Percentiles rank a stretch among this genome's conserved stretches.
These are phyloP conservation scores for Leucania comma DNA, from an alignment of 2,888 invertebrate genomes.

Conservation along the genomic window DNA sequence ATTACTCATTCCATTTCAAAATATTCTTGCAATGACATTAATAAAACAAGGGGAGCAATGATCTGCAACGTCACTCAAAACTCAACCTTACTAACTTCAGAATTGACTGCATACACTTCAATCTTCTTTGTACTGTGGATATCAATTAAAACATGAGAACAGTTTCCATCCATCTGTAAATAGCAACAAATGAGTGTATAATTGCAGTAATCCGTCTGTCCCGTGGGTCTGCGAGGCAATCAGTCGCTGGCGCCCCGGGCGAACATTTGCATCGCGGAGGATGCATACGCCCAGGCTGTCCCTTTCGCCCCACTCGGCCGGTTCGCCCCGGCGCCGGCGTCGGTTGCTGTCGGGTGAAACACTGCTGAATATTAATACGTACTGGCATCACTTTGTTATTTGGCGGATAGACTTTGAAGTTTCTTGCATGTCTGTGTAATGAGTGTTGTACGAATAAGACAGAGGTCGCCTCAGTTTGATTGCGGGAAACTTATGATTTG, in stretches of 20 bases:
- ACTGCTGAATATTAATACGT: constrained; percentile 63
- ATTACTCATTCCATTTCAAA: constrained; percentile 39
- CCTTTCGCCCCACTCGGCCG: constrained; percentile 1
- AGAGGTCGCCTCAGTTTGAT: neutral
- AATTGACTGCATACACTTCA: constrained; percentile 15
- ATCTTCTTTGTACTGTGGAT: constrained; percentile 46
- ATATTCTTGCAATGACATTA: constrained; percentile 45
- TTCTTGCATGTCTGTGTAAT: constrained; percentile 45
- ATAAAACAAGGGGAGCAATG: constrained; percentile 41
- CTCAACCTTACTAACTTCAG: constrained; percentile 23
- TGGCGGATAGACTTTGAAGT: constrained; percentile 52
- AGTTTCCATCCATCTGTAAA: constrained; percentile 56
- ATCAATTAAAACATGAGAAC: constrained; percentile 61
- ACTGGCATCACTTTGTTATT: constrained; percentile 64
- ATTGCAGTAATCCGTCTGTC: constrained; percentile 65
- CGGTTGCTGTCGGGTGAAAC: constrained; percentile 18
- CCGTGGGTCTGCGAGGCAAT: constrained; percentile 59
- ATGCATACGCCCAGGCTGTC: constrained; percentile 7
- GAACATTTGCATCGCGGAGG: constrained; percentile 59
- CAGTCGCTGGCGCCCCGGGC: constrained; percentile 61
- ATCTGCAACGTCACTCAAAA: constrained; percentile 15
- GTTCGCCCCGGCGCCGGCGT: neutral
- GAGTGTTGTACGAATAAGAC: constrained; percentile 8
- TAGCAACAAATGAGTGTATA: constrained; percentile 65
- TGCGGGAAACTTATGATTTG: constrained; percentile 1